Evolutionary conservation across 2,113 vertebrate species (phyloP).

Genomic region (Macquaria ambigua): DNA sequence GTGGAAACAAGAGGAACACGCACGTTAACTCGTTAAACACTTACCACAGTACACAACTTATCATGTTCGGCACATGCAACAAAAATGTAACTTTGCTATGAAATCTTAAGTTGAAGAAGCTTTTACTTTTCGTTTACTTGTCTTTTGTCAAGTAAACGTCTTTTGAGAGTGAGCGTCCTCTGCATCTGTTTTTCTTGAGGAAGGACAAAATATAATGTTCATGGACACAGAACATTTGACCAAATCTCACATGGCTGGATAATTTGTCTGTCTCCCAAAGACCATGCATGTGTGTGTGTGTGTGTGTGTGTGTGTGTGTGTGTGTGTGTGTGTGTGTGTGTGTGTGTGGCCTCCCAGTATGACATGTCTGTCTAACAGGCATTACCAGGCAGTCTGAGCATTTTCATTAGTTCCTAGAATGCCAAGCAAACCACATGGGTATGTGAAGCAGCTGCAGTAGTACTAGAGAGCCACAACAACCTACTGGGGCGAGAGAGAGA

Average conservation of each 20-base stretch:
- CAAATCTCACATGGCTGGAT: constrained; percentile 12
- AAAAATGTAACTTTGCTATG: not conserved
- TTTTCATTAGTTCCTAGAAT: constrained; percentile 77
- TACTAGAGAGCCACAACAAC: constrained; percentile 47
- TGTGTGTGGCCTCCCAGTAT: constrained; percentile 55
- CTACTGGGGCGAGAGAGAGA: not conserved
- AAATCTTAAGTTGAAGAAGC: not conserved
- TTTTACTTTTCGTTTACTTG: not conserved
- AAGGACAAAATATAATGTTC: not conserved
- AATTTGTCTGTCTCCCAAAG: constrained; percentile 7
- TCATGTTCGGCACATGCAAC: not conserved
- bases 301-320: no score
- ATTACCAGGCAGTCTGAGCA: constrained; percentile 77
- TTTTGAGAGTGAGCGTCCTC: not conserved
- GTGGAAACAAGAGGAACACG: not conserved
- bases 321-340: no score
- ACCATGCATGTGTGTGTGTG: not conserved
- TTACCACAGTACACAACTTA: not conserved
- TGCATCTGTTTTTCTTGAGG: not conserved
- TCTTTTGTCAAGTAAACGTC: no score
- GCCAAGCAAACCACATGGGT: constrained; percentile 68
- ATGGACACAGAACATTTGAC: constrained; percentile 26
- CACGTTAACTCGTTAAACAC: no score
- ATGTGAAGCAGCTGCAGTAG: constrained; percentile 74
- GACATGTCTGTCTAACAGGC: constrained; percentile 49